Evolutionary conservation across 2,113 vertebrate genomes (phyloP).

Genomic region (Opisthocomus hoazin): DNA sequence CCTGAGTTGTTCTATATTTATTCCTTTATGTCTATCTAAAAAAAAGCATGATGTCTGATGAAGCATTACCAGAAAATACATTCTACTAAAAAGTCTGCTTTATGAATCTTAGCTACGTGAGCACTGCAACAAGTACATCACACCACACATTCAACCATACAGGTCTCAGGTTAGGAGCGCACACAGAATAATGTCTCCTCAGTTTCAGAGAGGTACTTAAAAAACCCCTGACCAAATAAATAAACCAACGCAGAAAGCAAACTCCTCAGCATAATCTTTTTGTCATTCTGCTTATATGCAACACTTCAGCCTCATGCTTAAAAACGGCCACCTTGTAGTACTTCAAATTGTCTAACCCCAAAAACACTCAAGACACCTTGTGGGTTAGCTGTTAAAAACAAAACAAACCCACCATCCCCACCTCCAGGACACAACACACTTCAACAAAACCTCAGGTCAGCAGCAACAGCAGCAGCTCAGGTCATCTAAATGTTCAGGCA

Average conservation of each 20-base stretch:
- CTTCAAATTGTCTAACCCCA: not conserved
- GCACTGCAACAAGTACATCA: not conserved
- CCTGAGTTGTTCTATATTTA: constrained; percentile 24
- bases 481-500: not conserved
- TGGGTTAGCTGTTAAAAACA: not conserved
- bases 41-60: not conserved
- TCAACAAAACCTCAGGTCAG: not conserved
- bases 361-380: not conserved
- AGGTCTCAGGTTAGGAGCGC: not conserved
- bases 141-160: not conserved
- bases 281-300: not conserved
- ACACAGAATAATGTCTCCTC: not conserved
- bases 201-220: not conserved
- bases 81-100: not conserved
- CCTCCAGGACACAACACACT: not conserved
- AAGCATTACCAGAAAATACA: not conserved
- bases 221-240: not conserved
- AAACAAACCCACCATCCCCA: not conserved
- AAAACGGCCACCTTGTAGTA: not conserved
- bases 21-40: constrained; percentile 8
- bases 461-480: not conserved
- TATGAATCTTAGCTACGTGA: not conserved
- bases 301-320: not conserved
- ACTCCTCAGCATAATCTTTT: not conserved
- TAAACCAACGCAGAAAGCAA: not conserved